Conservation (phyloP, 2,797 vertebrate genomes). For the Tapera naevia region DNA sequence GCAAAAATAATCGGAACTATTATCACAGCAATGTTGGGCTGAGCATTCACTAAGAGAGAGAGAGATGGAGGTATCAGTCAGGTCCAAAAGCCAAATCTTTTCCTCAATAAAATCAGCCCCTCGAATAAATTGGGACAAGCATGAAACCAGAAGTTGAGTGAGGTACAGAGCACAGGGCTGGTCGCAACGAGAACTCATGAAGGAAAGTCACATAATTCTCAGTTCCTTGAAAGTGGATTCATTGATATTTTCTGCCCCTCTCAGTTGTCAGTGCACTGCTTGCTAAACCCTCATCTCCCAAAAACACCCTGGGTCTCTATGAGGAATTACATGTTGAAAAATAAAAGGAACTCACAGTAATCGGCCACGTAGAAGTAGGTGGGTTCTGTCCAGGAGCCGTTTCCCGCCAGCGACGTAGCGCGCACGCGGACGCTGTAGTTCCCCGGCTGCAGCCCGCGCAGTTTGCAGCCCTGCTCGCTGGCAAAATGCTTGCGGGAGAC, state of each 20-base stretch:
- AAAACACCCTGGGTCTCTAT: background rate
- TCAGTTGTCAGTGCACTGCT: background rate
- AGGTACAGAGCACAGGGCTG: background rate
- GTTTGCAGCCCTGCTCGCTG: slow-evolving; percentile 81
- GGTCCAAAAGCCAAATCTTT: background rate
- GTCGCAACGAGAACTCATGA: background rate
- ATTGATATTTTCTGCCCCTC: background rate
- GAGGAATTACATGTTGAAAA: background rate
- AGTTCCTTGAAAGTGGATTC: background rate
- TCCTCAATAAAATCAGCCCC: background rate
- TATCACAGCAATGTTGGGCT: slow-evolving; percentile 84
- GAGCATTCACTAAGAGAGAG: slow-evolving; percentile 67
- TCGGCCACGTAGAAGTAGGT: slow-evolving; percentile 89
- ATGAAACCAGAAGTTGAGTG: background rate
- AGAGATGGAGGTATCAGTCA: background rate
- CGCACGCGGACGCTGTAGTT: slow-evolving; percentile 94
- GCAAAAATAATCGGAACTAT: slow-evolving; percentile 87
- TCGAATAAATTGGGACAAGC: background rate
- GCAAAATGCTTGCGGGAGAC: slow-evolving; percentile 89
- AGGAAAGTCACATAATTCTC: background rate
- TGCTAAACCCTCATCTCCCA: background rate
- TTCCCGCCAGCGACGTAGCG: slow-evolving; percentile 93
- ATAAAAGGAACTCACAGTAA: slow-evolving; percentile 78
- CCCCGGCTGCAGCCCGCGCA: slow-evolving; percentile 86
- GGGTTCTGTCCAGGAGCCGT: slow-evolving; percentile 92